These are phyloP conservation scores for Coreius guichenoti DNA, from an alignment of 2,797 vertebrate genomes.

Conservation along the genomic window DNA sequence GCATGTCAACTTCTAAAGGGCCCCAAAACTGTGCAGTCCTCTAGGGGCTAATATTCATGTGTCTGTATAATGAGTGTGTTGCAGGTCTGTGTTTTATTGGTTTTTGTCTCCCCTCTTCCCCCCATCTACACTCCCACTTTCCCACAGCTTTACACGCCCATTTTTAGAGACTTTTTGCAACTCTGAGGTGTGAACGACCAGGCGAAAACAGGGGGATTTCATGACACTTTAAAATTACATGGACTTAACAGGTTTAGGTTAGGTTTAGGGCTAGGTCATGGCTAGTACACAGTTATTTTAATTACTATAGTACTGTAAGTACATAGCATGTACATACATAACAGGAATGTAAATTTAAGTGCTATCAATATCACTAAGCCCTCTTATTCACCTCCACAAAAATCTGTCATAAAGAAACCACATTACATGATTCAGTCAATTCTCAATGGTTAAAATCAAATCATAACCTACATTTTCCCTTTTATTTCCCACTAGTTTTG, in stretches of 20 bases:
- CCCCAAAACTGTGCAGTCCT: too few relatives aligned
- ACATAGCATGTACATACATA: background rate
- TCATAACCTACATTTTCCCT: background rate
- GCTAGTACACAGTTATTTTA: background rate
- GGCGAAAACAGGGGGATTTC: too few relatives aligned
- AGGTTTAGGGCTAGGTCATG: background rate
- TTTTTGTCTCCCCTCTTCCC: too few relatives aligned
- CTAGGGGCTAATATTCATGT: too few relatives aligned
- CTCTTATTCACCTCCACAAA: background rate
- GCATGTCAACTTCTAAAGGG: too few relatives aligned
- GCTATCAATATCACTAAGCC: background rate
- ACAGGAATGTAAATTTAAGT: background rate
- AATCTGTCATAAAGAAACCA: background rate
- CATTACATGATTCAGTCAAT: background rate
- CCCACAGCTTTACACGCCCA: too few relatives aligned
- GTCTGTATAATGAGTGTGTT: too few relatives aligned
- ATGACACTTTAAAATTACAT: too few relatives aligned
- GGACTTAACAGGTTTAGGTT: background rate
- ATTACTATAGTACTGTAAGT: background rate
- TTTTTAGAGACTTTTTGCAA: too few relatives aligned
- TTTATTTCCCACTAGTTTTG: background rate
- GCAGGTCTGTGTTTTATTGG: too few relatives aligned
- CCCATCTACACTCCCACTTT: too few relatives aligned
- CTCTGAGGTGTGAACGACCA: too few relatives aligned
- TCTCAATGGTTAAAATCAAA: background rate